These are phyloP conservation scores for Charina bottae DNA, from an alignment of 2,113 vertebrate genomes.

Conservation along the genomic window DNA sequence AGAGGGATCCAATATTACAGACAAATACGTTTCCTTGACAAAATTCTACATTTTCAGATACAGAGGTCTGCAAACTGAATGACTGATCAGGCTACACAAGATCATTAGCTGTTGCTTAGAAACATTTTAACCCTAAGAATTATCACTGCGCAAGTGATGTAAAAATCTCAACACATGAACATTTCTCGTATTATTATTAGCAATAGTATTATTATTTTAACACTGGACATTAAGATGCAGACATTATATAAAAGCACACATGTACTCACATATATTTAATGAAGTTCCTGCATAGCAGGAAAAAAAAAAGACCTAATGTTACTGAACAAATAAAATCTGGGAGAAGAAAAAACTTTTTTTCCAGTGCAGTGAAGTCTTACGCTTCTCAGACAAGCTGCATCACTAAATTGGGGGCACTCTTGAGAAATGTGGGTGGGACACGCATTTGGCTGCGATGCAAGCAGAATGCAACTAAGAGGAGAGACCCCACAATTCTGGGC, in stretches of 20 bases:
- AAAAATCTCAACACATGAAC: constrained; percentile 56
- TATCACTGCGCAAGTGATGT: constrained; percentile 16
- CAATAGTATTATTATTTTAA: constrained; percentile 62
- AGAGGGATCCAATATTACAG: background rate
- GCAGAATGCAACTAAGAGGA: background rate
- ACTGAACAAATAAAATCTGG: constrained; percentile 68
- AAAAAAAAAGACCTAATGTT: constrained; percentile 60
- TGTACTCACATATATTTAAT: constrained; percentile 39
- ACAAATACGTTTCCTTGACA: constrained; percentile 15
- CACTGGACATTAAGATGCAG: constrained; percentile 67
- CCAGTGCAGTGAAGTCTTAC: constrained; percentile 36
- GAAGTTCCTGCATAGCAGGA: constrained; percentile 80
- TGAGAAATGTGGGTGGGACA: background rate
- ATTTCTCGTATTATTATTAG: constrained; percentile 39
- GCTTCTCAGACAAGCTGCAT: background rate
- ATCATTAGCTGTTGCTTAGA: constrained; percentile 58
- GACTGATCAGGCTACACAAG: constrained; percentile 53
- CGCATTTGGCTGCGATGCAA: background rate
- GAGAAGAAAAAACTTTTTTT: constrained; percentile 61
- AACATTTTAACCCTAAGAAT: constrained; percentile 23
- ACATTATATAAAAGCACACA: constrained; percentile 70
- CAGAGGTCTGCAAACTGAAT: constrained; percentile 56
- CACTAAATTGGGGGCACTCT: background rate
- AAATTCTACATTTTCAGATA: constrained; percentile 51
- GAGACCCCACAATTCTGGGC: constrained; percentile 44